phyloP scores from a whole-genome alignment of 2,888 invertebrate species.

The Automeris io region DNA sequence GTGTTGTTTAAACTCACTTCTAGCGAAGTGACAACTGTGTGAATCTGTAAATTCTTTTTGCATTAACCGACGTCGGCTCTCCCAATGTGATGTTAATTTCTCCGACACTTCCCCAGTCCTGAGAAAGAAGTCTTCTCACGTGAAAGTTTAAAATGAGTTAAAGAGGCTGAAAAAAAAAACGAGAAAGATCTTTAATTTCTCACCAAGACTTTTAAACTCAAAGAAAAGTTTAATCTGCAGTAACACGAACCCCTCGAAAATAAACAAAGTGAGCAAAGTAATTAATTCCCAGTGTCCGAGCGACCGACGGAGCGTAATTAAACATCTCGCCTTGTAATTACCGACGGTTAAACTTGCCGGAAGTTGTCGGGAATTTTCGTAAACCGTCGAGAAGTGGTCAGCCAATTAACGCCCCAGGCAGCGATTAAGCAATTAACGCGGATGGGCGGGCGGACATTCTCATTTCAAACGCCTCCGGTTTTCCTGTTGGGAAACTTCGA shows the following conservation, averaged over 20 bases:
- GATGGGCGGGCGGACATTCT: slow-evolving; percentile 65
- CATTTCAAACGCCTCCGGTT: slow-evolving; percentile 48
- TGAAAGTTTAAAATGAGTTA: too few species aligned
- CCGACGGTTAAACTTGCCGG: slow-evolving; percentile 52
- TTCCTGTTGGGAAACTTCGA: slow-evolving; percentile 50
- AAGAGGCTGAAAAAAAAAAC: too few species aligned
- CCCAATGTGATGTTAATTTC: too few species aligned
- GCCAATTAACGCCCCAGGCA: slow-evolving; percentile 66
- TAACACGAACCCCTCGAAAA: slow-evolving; percentile 39
- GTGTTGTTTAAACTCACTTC: too few species aligned
- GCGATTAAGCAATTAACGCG: slow-evolving; percentile 75
- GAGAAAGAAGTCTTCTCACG: too few species aligned
- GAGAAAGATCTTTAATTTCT: background rate
- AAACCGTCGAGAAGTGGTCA: slow-evolving; percentile 59
- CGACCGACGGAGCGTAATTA: slow-evolving; percentile 63
- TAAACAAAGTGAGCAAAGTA: slow-evolving; percentile 41
- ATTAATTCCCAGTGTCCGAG: slow-evolving; percentile 66
- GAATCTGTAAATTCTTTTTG: too few species aligned
- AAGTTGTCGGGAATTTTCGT: slow-evolving; percentile 50
- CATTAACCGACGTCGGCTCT: too few species aligned
- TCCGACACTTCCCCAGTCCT: too few species aligned
- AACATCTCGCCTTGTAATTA: slow-evolving; percentile 75
- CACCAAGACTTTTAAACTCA: slow-evolving; percentile 1
- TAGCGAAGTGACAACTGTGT: too few species aligned
- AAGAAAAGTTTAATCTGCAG: slow-evolving; percentile 12